Evolutionary conservation across 2,888 invertebrate genomes (phyloP).

Genomic region (Perithous albicinctus): DNA sequence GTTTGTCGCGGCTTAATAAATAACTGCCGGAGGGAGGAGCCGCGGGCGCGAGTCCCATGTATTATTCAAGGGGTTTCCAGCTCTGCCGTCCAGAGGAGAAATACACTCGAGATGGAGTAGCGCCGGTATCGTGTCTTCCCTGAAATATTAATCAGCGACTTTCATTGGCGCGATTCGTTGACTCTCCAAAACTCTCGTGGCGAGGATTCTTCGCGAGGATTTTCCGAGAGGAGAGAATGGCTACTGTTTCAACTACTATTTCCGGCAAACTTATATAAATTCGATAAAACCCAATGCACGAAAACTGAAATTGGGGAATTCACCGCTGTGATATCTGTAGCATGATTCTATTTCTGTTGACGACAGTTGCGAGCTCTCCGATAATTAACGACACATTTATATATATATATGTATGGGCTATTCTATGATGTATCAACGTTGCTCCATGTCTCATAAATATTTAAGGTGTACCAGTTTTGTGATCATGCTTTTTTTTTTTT

Average conservation of each 20-base stretch:
- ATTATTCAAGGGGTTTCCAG: slow-evolving; percentile 57
- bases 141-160: slow-evolving; percentile 67
- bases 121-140: slow-evolving; percentile 39
- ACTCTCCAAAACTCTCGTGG: slow-evolving; percentile 16
- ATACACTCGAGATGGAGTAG: slow-evolving; percentile 56
- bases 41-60: slow-evolving; percentile 48
- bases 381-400: slow-evolving; percentile 4
- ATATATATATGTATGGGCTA: not conserved
- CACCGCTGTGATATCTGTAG: slow-evolving; percentile 25
- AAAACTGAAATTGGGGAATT: slow-evolving; percentile 34
- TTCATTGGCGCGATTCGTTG: slow-evolving; percentile 65
- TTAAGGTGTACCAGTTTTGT: too few relatives aligned
- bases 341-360: slow-evolving; percentile 38
- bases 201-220: slow-evolving; percentile 6
- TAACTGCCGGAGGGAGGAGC: slow-evolving; percentile 46
- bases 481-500: not conserved
- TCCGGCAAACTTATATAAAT: slow-evolving; percentile 57
- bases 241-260: slow-evolving; percentile 36
- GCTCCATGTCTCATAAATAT: too few relatives aligned
- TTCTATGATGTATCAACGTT: not conserved
- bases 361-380: slow-evolving; percentile 4
- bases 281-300: slow-evolving; percentile 51
- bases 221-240: not conserved
- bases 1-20: slow-evolving; percentile 60
- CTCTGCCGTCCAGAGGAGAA: slow-evolving; percentile 23